Evolutionary conservation across 1,140 invertebrate species (phyloP).

Genomic region (Halesus radiatus): DNA sequence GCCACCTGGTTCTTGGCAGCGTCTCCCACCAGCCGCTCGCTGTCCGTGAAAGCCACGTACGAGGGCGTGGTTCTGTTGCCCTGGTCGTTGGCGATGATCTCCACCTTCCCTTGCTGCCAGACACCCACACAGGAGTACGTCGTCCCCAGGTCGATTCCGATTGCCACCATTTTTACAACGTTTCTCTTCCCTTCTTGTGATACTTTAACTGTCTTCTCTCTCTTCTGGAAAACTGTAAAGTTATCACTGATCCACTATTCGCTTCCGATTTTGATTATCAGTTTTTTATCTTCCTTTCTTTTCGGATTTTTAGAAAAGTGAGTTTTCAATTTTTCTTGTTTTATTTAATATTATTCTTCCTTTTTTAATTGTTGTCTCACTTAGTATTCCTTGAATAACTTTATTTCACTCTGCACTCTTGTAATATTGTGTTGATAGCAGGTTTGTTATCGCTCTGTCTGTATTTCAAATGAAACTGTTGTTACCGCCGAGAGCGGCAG

Average conservation of each 20-base stretch:
- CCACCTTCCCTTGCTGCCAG: constrained; percentile 87
- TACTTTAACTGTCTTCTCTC: not conserved
- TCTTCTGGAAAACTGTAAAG: too few species aligned
- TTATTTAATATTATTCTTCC: too few species aligned
- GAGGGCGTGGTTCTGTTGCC: constrained; percentile 93
- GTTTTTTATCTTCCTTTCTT: too few species aligned
- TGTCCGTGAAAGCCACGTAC: constrained; percentile 94
- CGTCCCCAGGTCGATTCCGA: constrained; percentile 84
- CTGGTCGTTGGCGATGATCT: constrained; percentile 79
- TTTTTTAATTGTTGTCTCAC: too few species aligned
- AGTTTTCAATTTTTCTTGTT: too few species aligned
- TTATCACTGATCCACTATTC: too few species aligned
- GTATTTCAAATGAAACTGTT: not conserved
- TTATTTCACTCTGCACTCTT: too few species aligned
- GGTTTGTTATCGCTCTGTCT: not conserved
- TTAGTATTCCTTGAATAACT: too few species aligned
- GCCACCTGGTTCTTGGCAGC: constrained; percentile 83
- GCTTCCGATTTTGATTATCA: too few species aligned
- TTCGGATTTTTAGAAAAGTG: too few species aligned
- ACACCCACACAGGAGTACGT: constrained; percentile 87
- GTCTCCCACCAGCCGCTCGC: constrained; percentile 91
- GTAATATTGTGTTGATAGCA: too few species aligned
- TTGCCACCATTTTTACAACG: constrained; percentile 69
- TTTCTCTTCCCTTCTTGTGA: not conserved
- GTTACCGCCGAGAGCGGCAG: not conserved